These are phyloP conservation scores for Brachirus orientalis DNA, from an alignment of 2,113 vertebrate species.

Conservation along the genomic window DNA sequence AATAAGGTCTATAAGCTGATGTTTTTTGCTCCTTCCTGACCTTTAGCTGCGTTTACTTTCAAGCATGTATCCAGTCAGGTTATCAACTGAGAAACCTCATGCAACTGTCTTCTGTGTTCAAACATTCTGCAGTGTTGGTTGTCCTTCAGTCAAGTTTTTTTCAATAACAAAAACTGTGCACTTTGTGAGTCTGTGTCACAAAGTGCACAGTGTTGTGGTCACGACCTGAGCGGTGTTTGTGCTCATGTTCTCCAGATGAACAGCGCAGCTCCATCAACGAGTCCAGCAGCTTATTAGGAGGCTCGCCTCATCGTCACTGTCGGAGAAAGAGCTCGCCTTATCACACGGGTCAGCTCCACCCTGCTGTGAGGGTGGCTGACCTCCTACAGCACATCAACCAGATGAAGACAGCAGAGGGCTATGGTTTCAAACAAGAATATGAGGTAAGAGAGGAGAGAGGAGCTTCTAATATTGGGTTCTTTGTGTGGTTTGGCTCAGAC, in stretches of 20 bases:
- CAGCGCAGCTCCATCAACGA: slow-evolving; percentile 90
- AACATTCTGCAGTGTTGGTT: slow-evolving; percentile 44
- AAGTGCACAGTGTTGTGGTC: background rate
- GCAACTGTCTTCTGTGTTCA: slow-evolving; percentile 41
- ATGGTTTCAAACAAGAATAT: slow-evolving; percentile 99
- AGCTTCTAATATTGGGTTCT: too few relatives aligned
- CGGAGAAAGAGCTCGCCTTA: slow-evolving; percentile 95
- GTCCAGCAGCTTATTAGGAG: slow-evolving; percentile 92
- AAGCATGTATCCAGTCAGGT: slow-evolving; percentile 44
- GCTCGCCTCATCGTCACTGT: slow-evolving; percentile 83
- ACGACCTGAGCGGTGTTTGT: background rate
- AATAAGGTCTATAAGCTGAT: too few relatives aligned
- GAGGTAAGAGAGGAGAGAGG: slow-evolving; percentile 94
- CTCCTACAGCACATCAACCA: slow-evolving; percentile 98
- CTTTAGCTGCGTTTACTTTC: slow-evolving; percentile 51
- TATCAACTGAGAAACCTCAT: slow-evolving; percentile 40
- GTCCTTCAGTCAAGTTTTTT: slow-evolving; percentile 23
- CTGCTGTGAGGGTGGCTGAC: slow-evolving; percentile 96
- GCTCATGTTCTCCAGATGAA: slow-evolving; percentile 80
- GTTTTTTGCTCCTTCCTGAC: slow-evolving; percentile 40
- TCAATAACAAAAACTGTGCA: slow-evolving; percentile 19
- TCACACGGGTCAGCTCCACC: slow-evolving; percentile 97
- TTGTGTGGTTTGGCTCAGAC: too few relatives aligned
- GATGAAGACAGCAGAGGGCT: slow-evolving; percentile 99
- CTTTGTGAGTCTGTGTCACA: background rate